Evolutionary conservation across 1,140 invertebrate genomes (phyloP).

Genomic region (Propsilocerus akamusi): DNA sequence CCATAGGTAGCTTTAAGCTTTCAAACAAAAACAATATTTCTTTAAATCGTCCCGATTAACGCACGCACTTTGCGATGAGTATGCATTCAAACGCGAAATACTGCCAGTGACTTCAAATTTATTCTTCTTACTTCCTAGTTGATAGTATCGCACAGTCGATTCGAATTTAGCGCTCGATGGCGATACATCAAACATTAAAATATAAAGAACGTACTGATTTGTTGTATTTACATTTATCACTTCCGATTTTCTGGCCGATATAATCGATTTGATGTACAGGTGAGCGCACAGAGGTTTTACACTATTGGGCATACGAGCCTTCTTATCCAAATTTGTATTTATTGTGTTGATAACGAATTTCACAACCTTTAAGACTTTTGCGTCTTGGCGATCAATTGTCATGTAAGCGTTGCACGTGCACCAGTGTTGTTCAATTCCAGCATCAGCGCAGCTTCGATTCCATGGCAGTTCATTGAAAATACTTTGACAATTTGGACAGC

Average conservation of each 20-base stretch:
- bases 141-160: constrained; percentile 28
- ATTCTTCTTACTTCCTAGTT: constrained; percentile 12
- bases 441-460: constrained; percentile 48
- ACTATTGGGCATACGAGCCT: constrained; percentile 18
- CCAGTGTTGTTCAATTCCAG: constrained; percentile 53
- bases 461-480: constrained; percentile 40
- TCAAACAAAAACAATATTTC: constrained; percentile 32
- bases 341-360: constrained; percentile 27
- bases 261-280: constrained; percentile 25
- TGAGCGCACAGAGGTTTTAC: constrained; percentile 27
- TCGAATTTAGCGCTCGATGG: constrained; percentile 38
- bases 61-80: constrained; percentile 30
- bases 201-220: constrained; percentile 21
- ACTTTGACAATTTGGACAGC: constrained; percentile 43
- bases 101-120: constrained; percentile 24
- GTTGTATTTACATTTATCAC: constrained; percentile 7
- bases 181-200: constrained; percentile 28
- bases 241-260: constrained; percentile 19
- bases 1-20: no score
- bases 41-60: constrained; percentile 28
- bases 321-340: constrained; percentile 19
- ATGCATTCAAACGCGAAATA: constrained; percentile 40
- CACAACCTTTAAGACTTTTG: constrained; percentile 24
- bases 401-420: constrained; percentile 46
- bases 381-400: constrained; percentile 21